Percentiles rank a stretch among this genome's conserved stretches.
phyloP scores from a whole-genome alignment of 2,888 invertebrate species.

The Epiblema foenella region DNA sequence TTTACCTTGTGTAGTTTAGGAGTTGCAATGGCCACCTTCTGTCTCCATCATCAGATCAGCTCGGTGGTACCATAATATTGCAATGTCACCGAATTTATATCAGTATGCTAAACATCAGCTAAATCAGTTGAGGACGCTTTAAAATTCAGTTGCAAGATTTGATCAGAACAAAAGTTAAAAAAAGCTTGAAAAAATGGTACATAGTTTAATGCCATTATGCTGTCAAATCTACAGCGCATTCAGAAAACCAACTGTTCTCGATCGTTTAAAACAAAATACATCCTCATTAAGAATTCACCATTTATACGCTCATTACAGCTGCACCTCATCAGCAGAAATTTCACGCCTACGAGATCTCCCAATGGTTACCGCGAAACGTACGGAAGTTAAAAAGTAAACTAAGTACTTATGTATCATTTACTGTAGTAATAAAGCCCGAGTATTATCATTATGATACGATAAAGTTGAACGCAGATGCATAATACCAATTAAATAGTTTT shows the following conservation, averaged over 20 bases:
- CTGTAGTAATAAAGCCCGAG: slow-evolving; percentile 4
- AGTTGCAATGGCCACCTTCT: no score
- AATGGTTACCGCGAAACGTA: slow-evolving; percentile 12
- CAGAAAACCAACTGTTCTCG: neutral
- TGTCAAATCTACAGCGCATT: neutral
- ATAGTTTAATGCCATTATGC: neutral
- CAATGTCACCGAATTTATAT: no score
- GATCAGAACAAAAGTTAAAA: no score
- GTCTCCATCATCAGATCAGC: no score
- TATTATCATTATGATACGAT: slow-evolving; percentile 31
- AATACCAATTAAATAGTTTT: slow-evolving; percentile 24
- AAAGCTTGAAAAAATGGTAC: no score
- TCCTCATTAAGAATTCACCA: neutral
- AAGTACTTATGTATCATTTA: slow-evolving; percentile 3
- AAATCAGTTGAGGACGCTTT: no score
- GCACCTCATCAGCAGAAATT: slow-evolving; percentile 1
- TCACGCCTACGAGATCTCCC: neutral
- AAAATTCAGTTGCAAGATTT: no score
- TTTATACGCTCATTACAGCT: neutral
- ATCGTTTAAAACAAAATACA: neutral
- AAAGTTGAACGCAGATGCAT: slow-evolving; percentile 29
- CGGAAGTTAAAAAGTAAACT: neutral
- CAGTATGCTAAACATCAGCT: no score
- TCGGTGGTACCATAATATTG: no score
- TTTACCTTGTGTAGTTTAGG: no score